These are phyloP conservation scores for Sycophila sp. DNA, from an alignment of 1,140 invertebrate genomes.

Conservation along the genomic window DNA sequence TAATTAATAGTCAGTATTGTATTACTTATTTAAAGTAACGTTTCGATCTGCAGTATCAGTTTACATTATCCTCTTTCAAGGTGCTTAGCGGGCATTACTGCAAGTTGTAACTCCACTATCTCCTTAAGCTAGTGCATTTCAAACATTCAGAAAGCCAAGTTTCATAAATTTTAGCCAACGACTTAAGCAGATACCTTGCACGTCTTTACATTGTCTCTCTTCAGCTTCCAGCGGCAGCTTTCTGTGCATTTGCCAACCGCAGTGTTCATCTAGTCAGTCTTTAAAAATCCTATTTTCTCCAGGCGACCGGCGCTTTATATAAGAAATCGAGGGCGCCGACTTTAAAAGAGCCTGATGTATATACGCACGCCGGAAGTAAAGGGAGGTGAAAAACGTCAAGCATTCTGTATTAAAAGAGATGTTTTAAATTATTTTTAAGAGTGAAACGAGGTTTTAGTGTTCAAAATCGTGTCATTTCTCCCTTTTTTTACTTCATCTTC, in stretches of 20 bases:
- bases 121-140: background rate
- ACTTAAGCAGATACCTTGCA: constrained; percentile 10
- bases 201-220: background rate
- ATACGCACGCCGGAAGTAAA: no score
- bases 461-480: no score
- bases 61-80: no score
- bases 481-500: no score
- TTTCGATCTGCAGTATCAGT: no score
- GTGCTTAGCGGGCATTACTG: no score
- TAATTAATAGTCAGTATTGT: no score
- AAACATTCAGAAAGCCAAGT: background rate
- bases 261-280: background rate
- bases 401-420: no score
- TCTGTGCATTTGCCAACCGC: background rate
- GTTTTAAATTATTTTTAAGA: no score
- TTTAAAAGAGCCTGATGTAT: background rate
- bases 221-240: background rate
- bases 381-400: no score
- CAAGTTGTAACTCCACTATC: background rate
- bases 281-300: constrained; percentile 21
- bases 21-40: no score
- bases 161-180: constrained; percentile 15
- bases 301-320: background rate
- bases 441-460: no score
- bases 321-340: background rate